phyloP scores from a whole-genome alignment of 2,797 vertebrate species.

The Clarias platycephalus region DNA sequence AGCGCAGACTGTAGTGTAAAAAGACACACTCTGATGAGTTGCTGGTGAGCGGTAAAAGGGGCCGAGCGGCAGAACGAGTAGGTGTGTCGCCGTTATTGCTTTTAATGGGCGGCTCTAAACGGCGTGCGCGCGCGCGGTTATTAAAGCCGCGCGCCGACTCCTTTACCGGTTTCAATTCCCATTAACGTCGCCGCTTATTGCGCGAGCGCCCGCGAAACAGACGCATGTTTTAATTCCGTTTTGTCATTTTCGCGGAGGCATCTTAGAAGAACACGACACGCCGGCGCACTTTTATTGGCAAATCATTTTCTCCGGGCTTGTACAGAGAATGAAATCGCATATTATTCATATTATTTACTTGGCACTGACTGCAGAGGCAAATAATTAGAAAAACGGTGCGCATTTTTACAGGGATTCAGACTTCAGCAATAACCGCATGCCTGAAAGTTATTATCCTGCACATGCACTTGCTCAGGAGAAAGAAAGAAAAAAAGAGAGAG shows the following conservation, averaged over 20 bases:
- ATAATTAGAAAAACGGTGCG: conserved; percentile 71
- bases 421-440: conserved; percentile 68
- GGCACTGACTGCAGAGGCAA: conserved; percentile 63
- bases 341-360: conserved; percentile 71
- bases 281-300: conserved; percentile 80
- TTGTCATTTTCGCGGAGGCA: conserved; percentile 79
- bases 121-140: conserved; percentile 85
- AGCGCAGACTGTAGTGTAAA: background rate
- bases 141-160: conserved; percentile 65
- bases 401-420: conserved; percentile 70
- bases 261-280: conserved; percentile 80
- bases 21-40: conserved; percentile 7
- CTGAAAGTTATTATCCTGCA: conserved; percentile 61
- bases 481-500: conserved; percentile 8
- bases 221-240: conserved; percentile 77
- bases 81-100: conserved; percentile 85
- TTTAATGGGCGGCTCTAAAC: conserved; percentile 79
- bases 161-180: conserved; percentile 67
- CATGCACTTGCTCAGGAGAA: conserved; percentile 62
- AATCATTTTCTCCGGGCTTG: conserved; percentile 75
- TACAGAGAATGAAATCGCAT: conserved; percentile 63
- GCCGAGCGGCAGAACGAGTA: conserved; percentile 52
- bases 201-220: conserved; percentile 65
- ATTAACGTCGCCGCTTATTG: conserved; percentile 64
- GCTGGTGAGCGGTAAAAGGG: background rate